phyloP scores from a whole-genome alignment of 2,797 vertebrate genomes.

The Spinus olivaceus region DNA sequence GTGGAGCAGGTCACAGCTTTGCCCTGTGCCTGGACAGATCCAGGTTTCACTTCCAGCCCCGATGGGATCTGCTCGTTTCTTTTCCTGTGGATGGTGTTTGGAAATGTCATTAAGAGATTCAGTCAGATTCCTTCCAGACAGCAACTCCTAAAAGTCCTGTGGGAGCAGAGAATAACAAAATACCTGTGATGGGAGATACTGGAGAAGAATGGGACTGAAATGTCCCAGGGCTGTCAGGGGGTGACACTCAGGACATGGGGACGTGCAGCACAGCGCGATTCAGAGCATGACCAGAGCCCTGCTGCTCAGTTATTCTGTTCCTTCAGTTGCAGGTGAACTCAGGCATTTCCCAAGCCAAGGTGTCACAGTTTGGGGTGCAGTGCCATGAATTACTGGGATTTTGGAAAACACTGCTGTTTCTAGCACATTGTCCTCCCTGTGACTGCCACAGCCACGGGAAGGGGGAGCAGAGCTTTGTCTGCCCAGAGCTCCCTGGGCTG shows the following conservation, averaged over 20 bases:
- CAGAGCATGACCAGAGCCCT: neutral
- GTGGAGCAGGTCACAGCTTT: neutral
- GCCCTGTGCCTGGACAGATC: neutral
- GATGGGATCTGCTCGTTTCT: neutral
- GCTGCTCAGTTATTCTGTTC: neutral
- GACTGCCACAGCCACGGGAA: neutral
- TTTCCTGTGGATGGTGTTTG: neutral
- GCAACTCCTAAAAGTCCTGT: neutral
- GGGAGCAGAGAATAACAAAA: neutral
- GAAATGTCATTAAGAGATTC: neutral
- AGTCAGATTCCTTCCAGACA: neutral
- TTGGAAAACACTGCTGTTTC: neutral
- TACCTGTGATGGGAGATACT: neutral
- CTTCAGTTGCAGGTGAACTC: neutral
- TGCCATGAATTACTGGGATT: neutral
- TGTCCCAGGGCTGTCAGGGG: neutral
- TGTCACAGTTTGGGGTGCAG: neutral
- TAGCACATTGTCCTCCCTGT: neutral
- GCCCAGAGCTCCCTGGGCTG: neutral
- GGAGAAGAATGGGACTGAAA: neutral
- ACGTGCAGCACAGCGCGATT: neutral
- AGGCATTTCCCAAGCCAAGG: neutral
- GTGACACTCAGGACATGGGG: neutral
- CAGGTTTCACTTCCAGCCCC: neutral
- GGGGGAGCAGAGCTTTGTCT: neutral